These are phyloP conservation scores for Heliconius eleuchia DNA, from an alignment of 1,140 invertebrate species.

Conservation along the genomic window DNA sequence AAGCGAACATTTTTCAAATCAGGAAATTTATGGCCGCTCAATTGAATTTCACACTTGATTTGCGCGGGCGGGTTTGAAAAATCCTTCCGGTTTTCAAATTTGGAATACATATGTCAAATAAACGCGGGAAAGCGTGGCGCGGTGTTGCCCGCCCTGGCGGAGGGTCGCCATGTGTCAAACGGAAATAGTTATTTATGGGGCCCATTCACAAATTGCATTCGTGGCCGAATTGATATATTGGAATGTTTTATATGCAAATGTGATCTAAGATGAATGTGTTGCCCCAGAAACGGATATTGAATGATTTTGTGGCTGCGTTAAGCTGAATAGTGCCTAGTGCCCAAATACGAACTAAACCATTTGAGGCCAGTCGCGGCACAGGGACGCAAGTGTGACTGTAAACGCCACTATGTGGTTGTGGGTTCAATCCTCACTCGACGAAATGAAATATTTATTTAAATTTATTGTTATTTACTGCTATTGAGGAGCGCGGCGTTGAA, in stretches of 20 bases:
- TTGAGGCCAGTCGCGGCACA: too few relatives aligned
- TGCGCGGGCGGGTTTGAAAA: conserved; percentile 64
- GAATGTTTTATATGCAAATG: conserved; percentile 81
- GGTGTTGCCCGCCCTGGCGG: conserved; percentile 55
- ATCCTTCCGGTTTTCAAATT: conserved; percentile 73
- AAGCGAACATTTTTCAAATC: conserved; percentile 64
- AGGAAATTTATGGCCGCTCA: conserved; percentile 72
- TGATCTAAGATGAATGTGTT: conserved; percentile 67
- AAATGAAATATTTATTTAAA: too few relatives aligned
- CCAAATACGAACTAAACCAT: not conserved
- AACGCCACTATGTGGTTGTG: too few relatives aligned
- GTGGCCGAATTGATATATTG: conserved; percentile 80
- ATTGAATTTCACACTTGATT: conserved; percentile 81
- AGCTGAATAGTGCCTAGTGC: not conserved
- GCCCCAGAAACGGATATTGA: conserved; percentile 68
- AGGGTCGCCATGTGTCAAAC: conserved; percentile 77
- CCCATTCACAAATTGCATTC: conserved; percentile 80
- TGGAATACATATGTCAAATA: conserved; percentile 76
- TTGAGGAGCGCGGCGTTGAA: too few relatives aligned
- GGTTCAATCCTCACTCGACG: too few relatives aligned
- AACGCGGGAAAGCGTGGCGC: conserved; percentile 70
- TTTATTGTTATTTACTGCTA: too few relatives aligned
- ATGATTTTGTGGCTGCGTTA: conserved; percentile 58
- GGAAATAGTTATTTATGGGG: conserved; percentile 79
- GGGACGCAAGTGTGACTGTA: too few relatives aligned